Percentiles rank a stretch among this genome's conserved stretches.
Evolutionary conservation across 2,888 invertebrate genomes (phyloP).

Genomic region (Caenorhabditis wallacei): DNA sequence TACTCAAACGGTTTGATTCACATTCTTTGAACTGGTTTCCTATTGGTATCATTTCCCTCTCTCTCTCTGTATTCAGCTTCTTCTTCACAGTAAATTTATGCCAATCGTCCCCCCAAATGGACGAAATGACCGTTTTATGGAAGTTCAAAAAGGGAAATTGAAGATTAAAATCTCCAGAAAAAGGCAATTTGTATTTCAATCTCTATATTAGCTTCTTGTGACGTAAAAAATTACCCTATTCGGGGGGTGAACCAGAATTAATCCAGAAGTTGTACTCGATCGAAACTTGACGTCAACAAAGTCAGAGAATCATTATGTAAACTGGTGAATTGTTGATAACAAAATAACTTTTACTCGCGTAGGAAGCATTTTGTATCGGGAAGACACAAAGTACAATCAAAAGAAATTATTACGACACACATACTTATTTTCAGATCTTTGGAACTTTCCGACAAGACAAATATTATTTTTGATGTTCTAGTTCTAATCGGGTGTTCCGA

Average conservation of each 20-base stretch:
- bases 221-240: constrained; percentile 13
- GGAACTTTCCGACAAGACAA: neutral
- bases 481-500: constrained; percentile 17
- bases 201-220: constrained; percentile 4
- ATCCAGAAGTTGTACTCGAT: constrained; percentile 17
- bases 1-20: constrained; percentile 33
- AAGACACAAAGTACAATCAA: constrained; percentile 17
- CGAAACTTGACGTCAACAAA: constrained; percentile 13
- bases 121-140: constrained; percentile 47
- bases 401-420: neutral
- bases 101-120: constrained; percentile 5
- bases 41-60: constrained; percentile 8
- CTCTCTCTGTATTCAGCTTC: neutral
- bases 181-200: constrained; percentile 9
- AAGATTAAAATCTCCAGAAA: neutral
- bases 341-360: constrained; percentile 15
- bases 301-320: neutral
- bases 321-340: constrained; percentile 11
- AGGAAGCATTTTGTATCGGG: constrained; percentile 21
- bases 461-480: constrained; percentile 1
- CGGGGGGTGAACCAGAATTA: neutral
- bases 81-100: constrained; percentile 32
- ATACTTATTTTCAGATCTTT: constrained; percentile 13
- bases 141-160: constrained; percentile 19
- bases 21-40: constrained; percentile 52